phyloP scores from a whole-genome alignment of 2,113 vertebrate species.

The Smithornis capensis region DNA sequence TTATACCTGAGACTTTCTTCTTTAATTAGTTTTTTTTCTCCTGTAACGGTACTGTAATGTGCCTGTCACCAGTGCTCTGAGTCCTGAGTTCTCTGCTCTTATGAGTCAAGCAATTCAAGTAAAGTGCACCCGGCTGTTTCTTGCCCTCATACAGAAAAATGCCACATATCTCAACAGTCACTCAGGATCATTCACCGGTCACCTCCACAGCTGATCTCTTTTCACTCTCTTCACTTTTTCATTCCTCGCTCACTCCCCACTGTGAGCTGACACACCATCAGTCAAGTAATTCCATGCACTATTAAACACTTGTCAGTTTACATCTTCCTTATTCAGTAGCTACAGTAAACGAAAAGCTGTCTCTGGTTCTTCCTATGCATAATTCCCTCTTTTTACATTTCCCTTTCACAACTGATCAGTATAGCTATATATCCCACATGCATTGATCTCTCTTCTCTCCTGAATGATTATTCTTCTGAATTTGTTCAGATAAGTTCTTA shows the following conservation, averaged over 20 bases:
- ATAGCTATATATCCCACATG: not conserved
- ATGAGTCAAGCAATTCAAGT: not conserved
- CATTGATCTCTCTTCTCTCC: not conserved
- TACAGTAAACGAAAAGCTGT: not conserved
- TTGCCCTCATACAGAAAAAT: not conserved
- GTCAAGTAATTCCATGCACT: conserved; percentile 5
- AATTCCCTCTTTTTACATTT: not conserved
- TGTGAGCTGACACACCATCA: not conserved
- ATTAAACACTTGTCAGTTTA: conserved; percentile 5
- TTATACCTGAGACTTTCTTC: not conserved
- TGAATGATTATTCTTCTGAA: not conserved
- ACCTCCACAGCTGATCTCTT: not conserved
- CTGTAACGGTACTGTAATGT: not conserved
- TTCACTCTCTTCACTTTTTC: not conserved
- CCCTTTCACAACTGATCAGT: not conserved
- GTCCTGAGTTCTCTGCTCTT: not conserved
- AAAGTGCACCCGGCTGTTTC: not conserved
- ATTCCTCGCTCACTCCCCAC: not conserved
- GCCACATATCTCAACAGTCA: not conserved
- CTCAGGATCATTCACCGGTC: not conserved
- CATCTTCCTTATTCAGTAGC: not conserved
- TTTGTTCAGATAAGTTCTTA: not conserved
- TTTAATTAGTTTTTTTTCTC: not conserved
- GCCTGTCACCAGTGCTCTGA: not conserved
- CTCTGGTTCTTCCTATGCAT: not conserved